Evolutionary conservation across 2,113 vertebrate genomes (phyloP), one percentile per base, ranked within the genome.

Genomic region (Neotoma lepida): DNA sequence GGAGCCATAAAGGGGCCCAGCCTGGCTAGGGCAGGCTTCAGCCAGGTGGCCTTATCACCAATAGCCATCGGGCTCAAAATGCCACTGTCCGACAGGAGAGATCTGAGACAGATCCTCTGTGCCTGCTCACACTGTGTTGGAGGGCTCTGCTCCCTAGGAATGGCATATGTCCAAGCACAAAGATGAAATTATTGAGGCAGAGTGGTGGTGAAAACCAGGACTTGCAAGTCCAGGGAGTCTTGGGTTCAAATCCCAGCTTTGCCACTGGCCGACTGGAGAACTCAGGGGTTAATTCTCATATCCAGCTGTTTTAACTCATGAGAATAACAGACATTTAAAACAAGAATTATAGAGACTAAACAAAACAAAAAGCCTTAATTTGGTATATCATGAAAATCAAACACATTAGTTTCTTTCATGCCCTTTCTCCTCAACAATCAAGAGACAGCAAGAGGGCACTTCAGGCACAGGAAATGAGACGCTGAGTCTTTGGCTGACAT

Each of bases 121-220:
- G 12, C 6, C 22, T 44, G 15, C 35, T 41, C 4, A 35, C 4
- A 7, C 0, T 0, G 6, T 10, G 3, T 6, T 1, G 20, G 0
- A 9, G 78, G 14, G 58, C 4, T 33, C 88, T n/a, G n/a, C 8
- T 54, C 6, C 22, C 13, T 15, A 33, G 20, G 20, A 44, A 64
- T 51, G 73, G 26, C 35, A 41, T 13, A 24, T 4, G 4, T 10
- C 12, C 56, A 26, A 54, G 74, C 2, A 1, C 15, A 12, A 24
- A 1, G 28, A 4, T 64, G 73, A 49, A 15, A 33, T n/a, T 9
- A 68, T 1, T 4, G 41, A 64, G 54, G 24, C 49, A 80, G 71
- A 70, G 15, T 4, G 13, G 17, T 39, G 4, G 20, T 1, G 14
- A 24, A 56, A 35, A 39, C 9, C 10, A 44, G 68, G 46, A 17